A percentile compares a stretch with the other conserved stretches of the same genome.
Evolutionary conservation across 2,113 vertebrate genomes (phyloP).

Genomic region (Catharus minimus): DNA sequence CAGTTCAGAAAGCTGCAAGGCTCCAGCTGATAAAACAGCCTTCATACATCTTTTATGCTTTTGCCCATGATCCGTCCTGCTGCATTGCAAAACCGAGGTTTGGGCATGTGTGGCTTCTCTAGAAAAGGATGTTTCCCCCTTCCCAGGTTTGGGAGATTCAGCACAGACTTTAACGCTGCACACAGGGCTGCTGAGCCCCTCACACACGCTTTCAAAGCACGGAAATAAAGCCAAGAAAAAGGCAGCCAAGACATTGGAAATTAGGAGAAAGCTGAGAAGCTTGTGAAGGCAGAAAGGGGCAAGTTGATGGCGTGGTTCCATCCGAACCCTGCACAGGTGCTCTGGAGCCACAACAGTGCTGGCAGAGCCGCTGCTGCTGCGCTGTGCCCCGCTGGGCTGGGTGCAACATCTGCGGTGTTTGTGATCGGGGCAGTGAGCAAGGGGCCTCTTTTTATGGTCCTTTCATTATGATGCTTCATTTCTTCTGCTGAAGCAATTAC

Average conservation of each 20-base stretch:
- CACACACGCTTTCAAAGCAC: accelerated
- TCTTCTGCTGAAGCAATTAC: slow-evolving; percentile 20
- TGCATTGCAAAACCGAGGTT: background rate
- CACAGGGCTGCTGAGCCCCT: accelerated
- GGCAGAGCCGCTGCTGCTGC: accelerated
- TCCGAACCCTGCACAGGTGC: accelerated
- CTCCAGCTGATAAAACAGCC: background rate
- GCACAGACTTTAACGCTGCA: accelerated
- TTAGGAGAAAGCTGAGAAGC: background rate
- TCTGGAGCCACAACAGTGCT: accelerated
- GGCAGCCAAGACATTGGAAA: background rate
- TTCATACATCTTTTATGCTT: background rate
- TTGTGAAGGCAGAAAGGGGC: background rate
- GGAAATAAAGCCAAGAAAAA: background rate
- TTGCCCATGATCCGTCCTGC: background rate
- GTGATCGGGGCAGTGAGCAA: background rate
- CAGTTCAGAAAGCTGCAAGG: background rate
- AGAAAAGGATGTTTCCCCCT: background rate
- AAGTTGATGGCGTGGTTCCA: background rate
- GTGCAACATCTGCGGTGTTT: accelerated
- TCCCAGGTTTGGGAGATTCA: background rate
- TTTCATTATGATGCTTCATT: slow-evolving; percentile 26
- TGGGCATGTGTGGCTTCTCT: accelerated
- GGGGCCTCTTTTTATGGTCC: background rate
- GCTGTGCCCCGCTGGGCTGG: accelerated